Base-by-base conservation (phyloP, 2,113 vertebrate genomes). In the Aphelocoma coerulescens region DNA sequence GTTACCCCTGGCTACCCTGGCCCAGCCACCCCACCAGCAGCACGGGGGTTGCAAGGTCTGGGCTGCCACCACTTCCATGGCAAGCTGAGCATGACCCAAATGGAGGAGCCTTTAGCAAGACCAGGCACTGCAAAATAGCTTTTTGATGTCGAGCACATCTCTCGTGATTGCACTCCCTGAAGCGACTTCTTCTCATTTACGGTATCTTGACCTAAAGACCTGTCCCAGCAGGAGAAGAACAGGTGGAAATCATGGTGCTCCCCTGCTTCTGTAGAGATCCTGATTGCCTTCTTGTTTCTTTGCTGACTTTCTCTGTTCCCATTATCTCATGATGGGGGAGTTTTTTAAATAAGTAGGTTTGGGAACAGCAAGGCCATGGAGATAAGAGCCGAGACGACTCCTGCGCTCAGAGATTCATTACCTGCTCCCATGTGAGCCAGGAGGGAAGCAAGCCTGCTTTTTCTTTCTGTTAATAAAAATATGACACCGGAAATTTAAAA, bases 241-340 rank as follows among this genome's bases (percentile, higher is more conserved):
- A 46, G 85, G 76, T 77, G 55, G 82, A 82, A 91, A 67, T 85
- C 78, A 11, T 8, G 24, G 51, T 54, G 51, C n/a, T 73, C n/a
- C 33, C 49, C 20, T 88, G 74, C 57, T 73, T 55, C 93, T 48
- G 23, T n/a, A n/a, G 61, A 80, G 43, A 71, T 83, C 43, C 71
- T 71, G 75, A 78, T 91, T 75, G 72, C 51, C 78, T 85, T 93
- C 88, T 79, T 93, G 71, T 88, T 94, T 93, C 51, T 88, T 68
- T 88, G 11, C 78, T 3, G n/a, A 27, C 62, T 88, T 41, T 62
- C 44, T 55, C 89, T 73, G 22, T 66, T 91, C 58, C 87, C 28
- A 33, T 91, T 94, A 89, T 48, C 78, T 80, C 46, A 4, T 78
- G 65, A 41, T n/a, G 46, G 74, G 58, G 69, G 57, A 90, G 61